Conservation (phyloP, 1,140 invertebrate genomes). For the Sycobia sp. region DNA sequence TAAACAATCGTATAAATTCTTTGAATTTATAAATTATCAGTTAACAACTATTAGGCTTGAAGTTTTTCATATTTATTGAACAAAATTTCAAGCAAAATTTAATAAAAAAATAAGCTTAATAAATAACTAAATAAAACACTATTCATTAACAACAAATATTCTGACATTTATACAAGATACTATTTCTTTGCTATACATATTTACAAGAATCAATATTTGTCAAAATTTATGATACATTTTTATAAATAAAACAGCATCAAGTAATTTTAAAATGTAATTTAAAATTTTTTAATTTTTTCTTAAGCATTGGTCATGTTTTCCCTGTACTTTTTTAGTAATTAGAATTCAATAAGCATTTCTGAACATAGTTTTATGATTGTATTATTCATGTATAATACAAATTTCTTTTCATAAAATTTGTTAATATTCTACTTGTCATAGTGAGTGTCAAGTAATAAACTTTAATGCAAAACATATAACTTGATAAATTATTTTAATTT, state of each 20-base stretch:
- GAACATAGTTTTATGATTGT: background rate
- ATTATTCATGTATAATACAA: background rate
- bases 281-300: conserved; percentile 8
- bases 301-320: background rate
- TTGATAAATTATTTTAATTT: background rate
- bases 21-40: background rate
- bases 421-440: no score
- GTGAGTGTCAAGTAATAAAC: no score
- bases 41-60: conserved; percentile 6
- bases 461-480: no score
- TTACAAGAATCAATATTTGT: conserved; percentile 23
- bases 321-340: background rate
- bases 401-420: background rate
- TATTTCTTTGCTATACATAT: conserved; percentile 22
- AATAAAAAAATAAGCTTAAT: conserved; percentile 4
- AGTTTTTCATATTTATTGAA: background rate
- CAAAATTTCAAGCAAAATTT: conserved; percentile 2
- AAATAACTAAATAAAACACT: conserved; percentile 25
- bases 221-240: conserved; percentile 7
- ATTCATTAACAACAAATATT: conserved; percentile 14
- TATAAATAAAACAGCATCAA: conserved; percentile 11
- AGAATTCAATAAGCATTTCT: background rate
- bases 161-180: conserved; percentile 17
- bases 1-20: conserved; percentile 8
- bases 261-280: background rate